These are phyloP conservation scores for Hyperopisus bebe DNA, from an alignment of 2,113 vertebrate species.

Conservation along the genomic window DNA sequence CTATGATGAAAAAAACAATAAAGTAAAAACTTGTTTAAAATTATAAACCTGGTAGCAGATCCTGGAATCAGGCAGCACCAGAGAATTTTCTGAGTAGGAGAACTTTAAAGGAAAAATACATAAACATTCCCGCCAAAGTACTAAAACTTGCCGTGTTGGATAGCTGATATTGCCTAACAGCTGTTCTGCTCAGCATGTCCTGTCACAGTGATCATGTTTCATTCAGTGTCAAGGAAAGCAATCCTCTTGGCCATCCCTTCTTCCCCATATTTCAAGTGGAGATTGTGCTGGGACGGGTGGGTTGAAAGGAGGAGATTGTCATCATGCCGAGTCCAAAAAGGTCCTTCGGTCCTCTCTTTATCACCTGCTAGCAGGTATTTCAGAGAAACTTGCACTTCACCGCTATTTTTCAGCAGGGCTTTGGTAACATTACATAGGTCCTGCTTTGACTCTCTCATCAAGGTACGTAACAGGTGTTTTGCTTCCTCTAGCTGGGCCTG, in stretches of 20 bases:
- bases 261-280: conserved; percentile 52
- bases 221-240: conserved; percentile 46
- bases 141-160: background rate
- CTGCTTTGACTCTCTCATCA: conserved; percentile 70
- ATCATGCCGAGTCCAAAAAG: conserved; percentile 46
- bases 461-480: conserved; percentile 49
- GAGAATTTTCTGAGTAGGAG: background rate
- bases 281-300: conserved; percentile 31
- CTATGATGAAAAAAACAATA: background rate
- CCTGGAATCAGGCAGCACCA: background rate
- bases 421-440: conserved; percentile 74
- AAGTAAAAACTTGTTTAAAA: background rate
- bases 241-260: conserved; percentile 46
- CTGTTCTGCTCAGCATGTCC: background rate
- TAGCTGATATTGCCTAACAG: conserved; percentile 2
- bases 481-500: conserved; percentile 41
- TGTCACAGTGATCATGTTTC: conserved; percentile 7
- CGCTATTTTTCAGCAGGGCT: conserved; percentile 77
- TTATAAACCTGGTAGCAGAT: background rate
- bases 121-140: background rate
- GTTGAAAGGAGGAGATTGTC: conserved; percentile 43
- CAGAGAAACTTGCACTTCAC: conserved; percentile 65
- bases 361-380: conserved; percentile 53
- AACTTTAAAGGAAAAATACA: background rate
- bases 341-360: background rate